Conservation (phyloP, 2,113 vertebrate species). For the Carassius carassius region DNA sequence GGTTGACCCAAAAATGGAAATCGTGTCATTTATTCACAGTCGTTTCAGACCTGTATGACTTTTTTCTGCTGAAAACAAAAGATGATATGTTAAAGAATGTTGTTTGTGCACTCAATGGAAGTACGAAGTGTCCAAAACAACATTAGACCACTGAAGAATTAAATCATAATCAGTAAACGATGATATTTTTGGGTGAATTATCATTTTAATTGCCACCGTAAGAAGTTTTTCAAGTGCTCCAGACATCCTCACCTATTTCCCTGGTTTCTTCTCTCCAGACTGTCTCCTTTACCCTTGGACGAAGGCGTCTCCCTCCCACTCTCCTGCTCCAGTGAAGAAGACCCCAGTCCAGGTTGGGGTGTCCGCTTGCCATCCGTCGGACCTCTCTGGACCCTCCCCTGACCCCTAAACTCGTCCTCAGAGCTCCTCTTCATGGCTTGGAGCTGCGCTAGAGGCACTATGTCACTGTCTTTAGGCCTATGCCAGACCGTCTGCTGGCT, state of each 20-base stretch:
- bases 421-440: slow-evolving; percentile 78
- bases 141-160: too few species aligned
- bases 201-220: not conserved
- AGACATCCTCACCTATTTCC: slow-evolving; percentile 68
- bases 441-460: slow-evolving; percentile 79
- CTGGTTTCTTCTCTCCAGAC: slow-evolving; percentile 65
- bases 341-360: slow-evolving; percentile 49
- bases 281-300: slow-evolving; percentile 62
- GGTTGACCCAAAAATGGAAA: too few species aligned
- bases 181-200: not conserved
- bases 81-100: too few species aligned
- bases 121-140: too few species aligned
- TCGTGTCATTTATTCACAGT: too few species aligned
- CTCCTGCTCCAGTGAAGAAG: slow-evolving; percentile 65
- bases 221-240: not conserved
- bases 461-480: slow-evolving; percentile 76
- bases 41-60: too few species aligned
- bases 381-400: slow-evolving; percentile 42
- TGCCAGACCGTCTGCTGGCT: slow-evolving; percentile 80
- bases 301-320: slow-evolving; percentile 51
- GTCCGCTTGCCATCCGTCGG: slow-evolving; percentile 57
- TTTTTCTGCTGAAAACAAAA: too few species aligned
- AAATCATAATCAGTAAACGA: not conserved
- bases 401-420: slow-evolving; percentile 56
- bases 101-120: too few species aligned